Evolutionary conservation across 37 sponge, comb jelly and placozoan species (phyloP), one percentile per base, ranked within the genome.

Genomic region (Ephydatia muelleri): DNA sequence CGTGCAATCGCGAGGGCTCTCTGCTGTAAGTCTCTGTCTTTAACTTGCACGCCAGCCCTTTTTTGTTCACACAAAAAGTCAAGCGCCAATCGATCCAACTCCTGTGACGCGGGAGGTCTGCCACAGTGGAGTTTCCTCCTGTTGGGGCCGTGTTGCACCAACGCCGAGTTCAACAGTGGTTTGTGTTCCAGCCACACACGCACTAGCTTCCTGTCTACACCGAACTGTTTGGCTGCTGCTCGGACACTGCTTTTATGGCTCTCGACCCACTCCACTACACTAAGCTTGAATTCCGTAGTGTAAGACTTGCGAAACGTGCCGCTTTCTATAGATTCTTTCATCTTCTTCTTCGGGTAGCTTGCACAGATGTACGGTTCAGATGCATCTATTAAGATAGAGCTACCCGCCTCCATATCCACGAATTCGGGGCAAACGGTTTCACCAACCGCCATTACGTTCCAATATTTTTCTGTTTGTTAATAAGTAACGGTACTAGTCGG

Each of bases 201-300:
- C 5, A 94, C 32, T 31, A 85, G 73, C 57, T 91, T 94, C 0
- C 92, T 68, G 68, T 91, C 92, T 13, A 94, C 81, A 2, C 86
- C 89, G 43, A 94, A 94, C 48, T 87, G 78, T 23, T 65, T 85
- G 36, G 94, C 49, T 34, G 94, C 90, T 0, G 85, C 90, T 39
- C 89, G 40, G 49, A 78, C 67, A 80, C 90, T 94, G 38, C 81
- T 57, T 0, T 43, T 28, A 35, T 84, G 76, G 25, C 70, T 66
- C 48, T 91, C 80, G 26, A 91, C 66, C 89, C 89, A 90, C 25
- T 94, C 86, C 5, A 94, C 83, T 67, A 94, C 94, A 27, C 84
- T 34, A 75, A 94, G 70, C 75, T 94, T 94, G 89, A 85, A 94
- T 71, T 94, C 86, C 23, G 91, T 68, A 3, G 94, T 91, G 75